These are phyloP conservation scores for Phortica variegata DNA, from an alignment of 1,140 invertebrate genomes.

Conservation along the genomic window DNA sequence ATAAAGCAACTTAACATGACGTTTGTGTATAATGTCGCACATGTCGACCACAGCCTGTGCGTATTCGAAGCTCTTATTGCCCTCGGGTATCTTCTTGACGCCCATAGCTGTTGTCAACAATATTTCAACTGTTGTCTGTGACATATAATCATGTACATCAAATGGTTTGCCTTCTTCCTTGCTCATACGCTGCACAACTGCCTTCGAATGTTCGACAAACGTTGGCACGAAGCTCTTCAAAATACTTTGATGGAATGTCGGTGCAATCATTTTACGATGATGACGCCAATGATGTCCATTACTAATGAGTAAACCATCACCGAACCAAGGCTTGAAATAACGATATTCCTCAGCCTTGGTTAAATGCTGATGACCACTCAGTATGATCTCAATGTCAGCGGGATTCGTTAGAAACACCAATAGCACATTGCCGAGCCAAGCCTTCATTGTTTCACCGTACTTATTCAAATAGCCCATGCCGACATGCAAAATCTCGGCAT, in stretches of 20 bases:
- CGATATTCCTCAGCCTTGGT: constrained; percentile 79
- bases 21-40: constrained; percentile 71
- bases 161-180: constrained; percentile 68
- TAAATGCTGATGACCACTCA: constrained; percentile 73
- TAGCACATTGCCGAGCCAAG: constrained; percentile 68
- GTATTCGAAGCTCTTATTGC: constrained; percentile 68
- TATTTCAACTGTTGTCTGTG: constrained; percentile 83
- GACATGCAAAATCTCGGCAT: constrained; percentile 59
- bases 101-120: constrained; percentile 80
- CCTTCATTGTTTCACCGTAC: constrained; percentile 63
- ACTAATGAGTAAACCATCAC: constrained; percentile 81
- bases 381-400: constrained; percentile 69
- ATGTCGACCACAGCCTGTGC: constrained; percentile 75
- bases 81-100: constrained; percentile 64
- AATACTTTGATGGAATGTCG: constrained; percentile 90
- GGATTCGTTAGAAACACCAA: constrained; percentile 67
- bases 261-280: constrained; percentile 86
- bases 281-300: constrained; percentile 80
- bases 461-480: constrained; percentile 57
- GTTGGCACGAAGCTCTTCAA: constrained; percentile 84
- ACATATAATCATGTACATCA: constrained; percentile 83
- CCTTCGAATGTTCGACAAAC: constrained; percentile 80
- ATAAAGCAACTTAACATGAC: constrained; percentile 65
- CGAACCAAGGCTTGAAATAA: constrained; percentile 88
- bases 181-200: constrained; percentile 69